Evolutionary conservation across 1,140 invertebrate genomes (phyloP).

Genomic region (Phortica variegata): DNA sequence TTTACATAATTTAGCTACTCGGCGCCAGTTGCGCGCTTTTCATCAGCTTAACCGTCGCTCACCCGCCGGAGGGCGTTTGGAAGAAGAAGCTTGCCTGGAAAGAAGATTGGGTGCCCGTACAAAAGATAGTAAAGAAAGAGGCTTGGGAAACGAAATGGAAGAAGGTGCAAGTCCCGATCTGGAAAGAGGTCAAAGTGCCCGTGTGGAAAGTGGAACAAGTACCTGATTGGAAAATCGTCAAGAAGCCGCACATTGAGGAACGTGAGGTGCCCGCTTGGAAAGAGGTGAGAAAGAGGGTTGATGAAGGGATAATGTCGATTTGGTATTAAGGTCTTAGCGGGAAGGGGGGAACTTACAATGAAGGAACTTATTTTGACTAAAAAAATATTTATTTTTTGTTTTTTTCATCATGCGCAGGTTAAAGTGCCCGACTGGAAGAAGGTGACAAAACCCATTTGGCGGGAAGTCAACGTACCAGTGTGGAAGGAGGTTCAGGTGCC

Average conservation of each 20-base stretch:
- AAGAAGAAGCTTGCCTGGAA: constrained; percentile 77
- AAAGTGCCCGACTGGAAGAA: constrained; percentile 66
- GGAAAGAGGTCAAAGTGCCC: constrained; percentile 68
- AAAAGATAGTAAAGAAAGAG: constrained; percentile 74
- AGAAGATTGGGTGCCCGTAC: constrained; percentile 70
- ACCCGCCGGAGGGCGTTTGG: constrained; percentile 67
- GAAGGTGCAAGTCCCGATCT: constrained; percentile 65
- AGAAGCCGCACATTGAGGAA: constrained; percentile 62
- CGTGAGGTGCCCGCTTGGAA: constrained; percentile 59
- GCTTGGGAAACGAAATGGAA: constrained; percentile 65
- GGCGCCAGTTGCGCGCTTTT: constrained; percentile 55
- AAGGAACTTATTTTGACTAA: no score
- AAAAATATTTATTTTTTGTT: no score
- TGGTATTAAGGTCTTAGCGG: no score
- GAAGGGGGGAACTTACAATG: no score
- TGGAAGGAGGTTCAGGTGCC: constrained; percentile 60
- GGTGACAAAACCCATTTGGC: constrained; percentile 65
- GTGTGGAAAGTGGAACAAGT: constrained; percentile 63
- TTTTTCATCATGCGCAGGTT: constrained; percentile 13
- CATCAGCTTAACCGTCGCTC: constrained; percentile 48
- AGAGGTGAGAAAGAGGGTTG: no score
- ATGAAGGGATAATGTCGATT: no score
- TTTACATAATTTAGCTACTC: no score
- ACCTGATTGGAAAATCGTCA: constrained; percentile 65
- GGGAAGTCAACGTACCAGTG: constrained; percentile 63